Evolutionary conservation across 2,797 vertebrate genomes (phyloP).

Genomic region (Leucoraja ocellata): DNA sequence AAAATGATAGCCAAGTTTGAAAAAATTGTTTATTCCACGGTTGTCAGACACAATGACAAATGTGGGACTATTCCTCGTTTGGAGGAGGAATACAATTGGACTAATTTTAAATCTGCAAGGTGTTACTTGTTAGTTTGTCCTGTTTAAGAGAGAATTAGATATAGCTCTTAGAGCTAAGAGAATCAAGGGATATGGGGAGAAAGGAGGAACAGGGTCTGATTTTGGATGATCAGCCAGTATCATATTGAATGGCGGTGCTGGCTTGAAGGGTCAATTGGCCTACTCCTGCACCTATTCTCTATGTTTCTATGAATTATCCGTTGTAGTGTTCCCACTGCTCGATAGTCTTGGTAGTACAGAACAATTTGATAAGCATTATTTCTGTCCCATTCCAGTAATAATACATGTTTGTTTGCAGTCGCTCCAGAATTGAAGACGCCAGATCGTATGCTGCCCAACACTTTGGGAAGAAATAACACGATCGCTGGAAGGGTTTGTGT

Average conservation of each 20-base stretch:
- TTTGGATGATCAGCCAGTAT: too few relatives aligned
- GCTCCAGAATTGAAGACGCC: conserved; percentile 24
- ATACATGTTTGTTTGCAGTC: conserved; percentile 13
- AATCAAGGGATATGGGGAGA: too few relatives aligned
- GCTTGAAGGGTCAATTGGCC: too few relatives aligned
- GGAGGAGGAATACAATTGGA: background rate
- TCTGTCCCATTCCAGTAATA: background rate
- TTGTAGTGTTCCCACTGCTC: background rate
- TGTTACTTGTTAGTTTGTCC: too few relatives aligned
- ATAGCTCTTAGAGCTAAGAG: too few relatives aligned
- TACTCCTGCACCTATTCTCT: too few relatives aligned
- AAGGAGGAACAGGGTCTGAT: too few relatives aligned
- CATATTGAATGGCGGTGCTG: too few relatives aligned
- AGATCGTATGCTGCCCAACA: conserved; percentile 19
- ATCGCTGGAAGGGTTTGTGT: background rate
- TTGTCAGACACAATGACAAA: background rate
- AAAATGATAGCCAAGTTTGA: too few relatives aligned
- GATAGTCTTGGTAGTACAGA: background rate
- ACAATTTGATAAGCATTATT: background rate
- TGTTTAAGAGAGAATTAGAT: too few relatives aligned
- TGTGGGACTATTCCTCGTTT: background rate
- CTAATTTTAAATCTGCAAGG: background rate
- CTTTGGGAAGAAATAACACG: background rate
- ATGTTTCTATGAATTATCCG: background rate
- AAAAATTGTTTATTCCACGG: background rate